These are phyloP conservation scores for Chrysaora quinquecirrha DNA, from an alignment of 30 jellyfish, hydroid and myxozoan species.

Conservation along the genomic window DNA sequence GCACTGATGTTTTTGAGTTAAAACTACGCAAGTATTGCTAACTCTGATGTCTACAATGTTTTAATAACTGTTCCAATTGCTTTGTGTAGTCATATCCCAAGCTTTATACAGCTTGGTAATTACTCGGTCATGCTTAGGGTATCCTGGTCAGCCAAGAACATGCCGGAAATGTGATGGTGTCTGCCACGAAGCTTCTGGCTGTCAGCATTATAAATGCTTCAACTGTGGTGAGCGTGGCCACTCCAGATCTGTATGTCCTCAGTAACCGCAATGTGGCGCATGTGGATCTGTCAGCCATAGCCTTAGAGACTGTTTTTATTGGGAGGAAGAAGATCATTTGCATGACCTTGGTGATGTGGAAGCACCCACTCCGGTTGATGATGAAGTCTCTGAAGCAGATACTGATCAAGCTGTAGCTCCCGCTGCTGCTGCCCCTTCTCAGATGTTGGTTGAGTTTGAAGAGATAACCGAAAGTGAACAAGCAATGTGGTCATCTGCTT, in stretches of 20 bases:
- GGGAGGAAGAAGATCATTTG: not conserved
- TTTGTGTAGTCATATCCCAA: too few relatives aligned
- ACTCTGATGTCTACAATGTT: not conserved
- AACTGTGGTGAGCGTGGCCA: not conserved
- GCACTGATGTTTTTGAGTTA: not conserved
- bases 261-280: not conserved
- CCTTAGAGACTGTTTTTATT: not conserved
- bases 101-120: not conserved
- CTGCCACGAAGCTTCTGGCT: slow-evolving; percentile 12
- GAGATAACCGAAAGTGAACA: not conserved
- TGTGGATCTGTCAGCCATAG: not conserved
- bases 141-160: not conserved
- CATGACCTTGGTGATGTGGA: too few relatives aligned
- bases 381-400: not conserved
- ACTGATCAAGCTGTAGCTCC: not conserved
- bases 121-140: not conserved
- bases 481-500: not conserved
- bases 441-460: not conserved
- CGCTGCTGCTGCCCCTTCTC: not conserved
- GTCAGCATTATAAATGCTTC: too few relatives aligned
- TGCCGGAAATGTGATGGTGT: not conserved
- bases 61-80: too few relatives aligned
- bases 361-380: too few relatives aligned
- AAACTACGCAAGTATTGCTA: not conserved
- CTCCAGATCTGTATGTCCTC: not conserved